Evolutionary conservation across 2,888 invertebrate species (phyloP), one percentile per base, ranked within the genome.

Genomic region (Margaritifera margaritifera): DNA sequence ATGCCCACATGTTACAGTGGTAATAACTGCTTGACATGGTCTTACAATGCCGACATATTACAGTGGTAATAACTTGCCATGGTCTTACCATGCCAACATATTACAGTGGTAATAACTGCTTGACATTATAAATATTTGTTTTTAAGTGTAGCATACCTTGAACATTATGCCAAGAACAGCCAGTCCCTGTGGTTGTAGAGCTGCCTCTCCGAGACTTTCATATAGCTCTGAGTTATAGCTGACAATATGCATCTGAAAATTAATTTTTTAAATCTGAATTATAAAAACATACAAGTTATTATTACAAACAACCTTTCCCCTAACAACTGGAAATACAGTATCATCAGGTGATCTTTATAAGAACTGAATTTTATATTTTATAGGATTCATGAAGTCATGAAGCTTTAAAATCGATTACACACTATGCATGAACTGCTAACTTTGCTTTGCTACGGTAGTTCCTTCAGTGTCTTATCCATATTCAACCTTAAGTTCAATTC

Each of bases 231-330:
- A 94, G 87, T 93, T 94, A 87, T 94, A 95, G 71, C 78, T 84
- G 0, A 95, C 95, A 66, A 94, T 93, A 85, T 95, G 95, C 60
- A 94, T 74, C 94, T 93, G 85, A 22, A 64, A 59, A 18, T 31
- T 56, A 56, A 42, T 42, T 15, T 11, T 11, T 42, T 42, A 42
- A 42, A 42, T 42, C 42, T 3, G 42, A 42, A 42, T 42, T 42
- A 42, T 8, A 42, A 42, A 42, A 42, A 15, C 0, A 0, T 42
- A 15, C 42, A 42, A 42, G 3, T 42, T 42, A 42, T 42, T 42
- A 42, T 42, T 3, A 42, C 3, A 42, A 42, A 42, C 15, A 11
- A 42, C 15, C 31, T 15, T 8, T 42, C 15, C 11, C 42, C 15
- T 42, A 42, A 42, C 3, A 42, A 42, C 3, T 42, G 42, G 42